These are phyloP conservation scores for Herpailurus yagouaroundi DNA, from an alignment of 2,113 vertebrate genomes.

Conservation along the genomic window DNA sequence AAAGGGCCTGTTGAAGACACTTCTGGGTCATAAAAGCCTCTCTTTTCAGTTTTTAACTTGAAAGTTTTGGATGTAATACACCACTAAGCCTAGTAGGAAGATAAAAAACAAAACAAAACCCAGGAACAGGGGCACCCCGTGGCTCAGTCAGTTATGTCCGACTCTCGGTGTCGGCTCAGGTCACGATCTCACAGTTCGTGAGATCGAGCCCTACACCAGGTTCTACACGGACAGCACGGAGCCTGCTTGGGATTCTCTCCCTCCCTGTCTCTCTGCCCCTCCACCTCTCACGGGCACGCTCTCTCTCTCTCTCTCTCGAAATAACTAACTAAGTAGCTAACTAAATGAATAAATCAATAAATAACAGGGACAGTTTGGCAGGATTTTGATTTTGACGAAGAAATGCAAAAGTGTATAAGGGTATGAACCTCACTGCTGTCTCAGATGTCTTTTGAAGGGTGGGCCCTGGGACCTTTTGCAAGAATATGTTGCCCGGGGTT, in stretches of 20 bases:
- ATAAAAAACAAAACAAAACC: background rate
- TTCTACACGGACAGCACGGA: too few species aligned
- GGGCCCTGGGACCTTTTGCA: background rate
- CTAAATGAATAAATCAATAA: background rate
- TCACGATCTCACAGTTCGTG: too few species aligned
- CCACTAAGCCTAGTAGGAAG: background rate
- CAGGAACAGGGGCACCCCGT: too few species aligned
- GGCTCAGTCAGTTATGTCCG: too few species aligned
- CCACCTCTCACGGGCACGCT: too few species aligned
- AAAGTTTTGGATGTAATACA: background rate
- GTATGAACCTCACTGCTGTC: background rate
- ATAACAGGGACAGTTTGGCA: background rate
- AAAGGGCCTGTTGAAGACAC: background rate
- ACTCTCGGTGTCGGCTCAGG: too few species aligned
- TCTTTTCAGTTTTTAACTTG: background rate
- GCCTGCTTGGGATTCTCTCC: too few species aligned
- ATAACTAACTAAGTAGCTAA: too few species aligned
- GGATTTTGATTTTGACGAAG: slow-evolving; percentile 1
- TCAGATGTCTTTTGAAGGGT: background rate
- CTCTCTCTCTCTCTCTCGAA: too few species aligned
- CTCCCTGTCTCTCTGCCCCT: too few species aligned
- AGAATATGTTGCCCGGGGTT: background rate
- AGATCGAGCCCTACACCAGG: too few species aligned
- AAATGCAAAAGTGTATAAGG: background rate
- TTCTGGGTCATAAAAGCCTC: background rate